Evolutionary conservation across 92 coral and sea anemone genomes (phyloP), one percentile per base, ranked within the genome.

Genomic region (Siderastrea radians): DNA sequence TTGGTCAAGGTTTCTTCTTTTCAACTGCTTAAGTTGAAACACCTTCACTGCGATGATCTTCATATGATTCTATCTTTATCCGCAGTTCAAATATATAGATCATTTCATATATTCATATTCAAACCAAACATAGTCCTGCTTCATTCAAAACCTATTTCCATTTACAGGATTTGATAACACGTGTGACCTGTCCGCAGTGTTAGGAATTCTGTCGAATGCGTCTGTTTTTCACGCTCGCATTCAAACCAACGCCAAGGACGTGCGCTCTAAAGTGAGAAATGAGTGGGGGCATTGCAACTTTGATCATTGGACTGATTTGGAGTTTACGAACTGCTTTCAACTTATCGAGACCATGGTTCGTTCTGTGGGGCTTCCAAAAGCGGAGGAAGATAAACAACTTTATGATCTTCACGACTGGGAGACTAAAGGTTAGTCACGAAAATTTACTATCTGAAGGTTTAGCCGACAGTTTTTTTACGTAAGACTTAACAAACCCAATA

Each of bases 221-320:
- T 71, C 86, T 48, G 92, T 86, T 50, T 95, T 95, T 83, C 53
- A 80, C 68, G 2, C 75, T 38, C 67, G 74, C 47, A 72, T 92
- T 74, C 92, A 90, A 71, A 75, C 49, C 11, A 86, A 72, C 46
- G 95, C 98, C 14, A 95, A 76, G 75, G 93, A 86, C 10, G 94
- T 95, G 44, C 89, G 95, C 57, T 62, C 91, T 52, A 68, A 85
- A 59, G 91, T 94, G 45, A 82, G 98, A 74, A 94, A 95, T 89
- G 92, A 91, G 63, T 95, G 98, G 96, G 98, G 95, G 38, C 98
- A 95, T 74, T 95, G 98, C 66, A 94, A 96, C 90, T 96, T 94
- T 75, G 84, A 60, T 49, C 75, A 84, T 75, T 96, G 97, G 97
- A 88, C 76, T 43, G 93, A 51, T 12, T 54, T 68, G 5, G 83